phyloP scores from a whole-genome alignment of 1,140 invertebrate genomes.

The Uloborus diversus region DNA sequence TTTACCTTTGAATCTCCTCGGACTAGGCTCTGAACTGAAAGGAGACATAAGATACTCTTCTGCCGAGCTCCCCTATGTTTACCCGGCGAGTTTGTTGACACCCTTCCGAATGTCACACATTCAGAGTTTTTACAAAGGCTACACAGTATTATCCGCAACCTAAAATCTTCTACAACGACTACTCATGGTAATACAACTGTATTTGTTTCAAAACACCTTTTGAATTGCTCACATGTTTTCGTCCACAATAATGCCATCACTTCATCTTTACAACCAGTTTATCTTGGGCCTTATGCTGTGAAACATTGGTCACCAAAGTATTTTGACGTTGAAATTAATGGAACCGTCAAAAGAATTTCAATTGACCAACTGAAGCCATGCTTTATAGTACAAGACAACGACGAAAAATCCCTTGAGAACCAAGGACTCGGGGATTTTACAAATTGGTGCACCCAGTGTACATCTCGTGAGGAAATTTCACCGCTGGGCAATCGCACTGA shows the following conservation, averaged over 20 bases:
- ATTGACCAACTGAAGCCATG: neutral
- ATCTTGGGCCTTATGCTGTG: conserved; percentile 11
- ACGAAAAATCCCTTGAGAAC: neutral
- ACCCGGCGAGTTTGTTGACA: conserved; percentile 53
- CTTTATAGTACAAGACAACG: neutral
- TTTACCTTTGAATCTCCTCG: conserved; percentile 64
- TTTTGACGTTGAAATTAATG: neutral
- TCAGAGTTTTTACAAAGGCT: conserved; percentile 2
- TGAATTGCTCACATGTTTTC: conserved; percentile 20
- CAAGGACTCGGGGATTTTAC: neutral
- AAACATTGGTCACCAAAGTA: neutral
- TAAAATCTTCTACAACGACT: conserved; percentile 16
- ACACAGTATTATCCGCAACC: conserved; percentile 5
- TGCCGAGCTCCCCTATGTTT: conserved; percentile 56
- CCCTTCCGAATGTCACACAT: conserved; percentile 2
- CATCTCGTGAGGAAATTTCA: neutral
- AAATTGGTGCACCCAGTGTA: neutral
- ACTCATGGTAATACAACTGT: conserved; percentile 1
- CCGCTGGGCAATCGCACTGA: neutral
- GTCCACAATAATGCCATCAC: conserved; percentile 3
- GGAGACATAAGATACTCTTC: conserved; percentile 58
- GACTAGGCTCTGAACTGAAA: conserved; percentile 58
- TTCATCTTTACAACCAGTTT: conserved; percentile 21
- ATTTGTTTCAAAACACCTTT: conserved; percentile 4
- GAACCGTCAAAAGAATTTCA: neutral